Evolutionary conservation across 2,797 vertebrate genomes (phyloP).

Genomic region (Oophaga sylvatica): DNA sequence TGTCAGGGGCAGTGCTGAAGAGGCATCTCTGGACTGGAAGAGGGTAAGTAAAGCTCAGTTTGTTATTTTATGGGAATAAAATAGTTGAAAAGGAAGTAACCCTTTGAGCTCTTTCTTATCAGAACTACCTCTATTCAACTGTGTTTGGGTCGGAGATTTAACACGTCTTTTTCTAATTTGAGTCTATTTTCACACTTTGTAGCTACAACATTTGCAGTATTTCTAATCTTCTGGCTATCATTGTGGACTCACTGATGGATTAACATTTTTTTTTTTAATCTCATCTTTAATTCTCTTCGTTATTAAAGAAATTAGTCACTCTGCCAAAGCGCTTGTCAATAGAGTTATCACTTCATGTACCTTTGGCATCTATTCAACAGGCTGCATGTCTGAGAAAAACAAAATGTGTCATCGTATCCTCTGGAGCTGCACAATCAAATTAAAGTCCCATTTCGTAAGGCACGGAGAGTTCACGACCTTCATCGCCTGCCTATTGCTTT

Average conservation of each 20-base stretch:
- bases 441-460: slow-evolving; percentile 40
- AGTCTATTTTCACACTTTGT: slow-evolving; percentile 6
- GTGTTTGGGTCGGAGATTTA: neutral
- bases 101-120: too few relatives aligned
- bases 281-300: slow-evolving; percentile 34
- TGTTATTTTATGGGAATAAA: too few relatives aligned
- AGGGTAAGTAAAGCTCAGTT: too few relatives aligned
- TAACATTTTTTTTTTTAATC: slow-evolving; percentile 42
- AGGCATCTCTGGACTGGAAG: too few relatives aligned
- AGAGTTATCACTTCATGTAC: slow-evolving; percentile 34
- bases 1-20: too few relatives aligned
- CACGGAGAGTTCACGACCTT: slow-evolving; percentile 46
- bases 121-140: too few relatives aligned
- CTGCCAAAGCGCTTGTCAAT: slow-evolving; percentile 59
- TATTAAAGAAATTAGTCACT: slow-evolving; percentile 61
- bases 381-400: slow-evolving; percentile 25
- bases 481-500: slow-evolving; percentile 37
- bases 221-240: neutral
- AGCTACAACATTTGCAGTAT: neutral
- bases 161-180: neutral
- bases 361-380: slow-evolving; percentile 40
- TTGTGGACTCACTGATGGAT: slow-evolving; percentile 20
- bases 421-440: slow-evolving; percentile 43
- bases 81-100: too few relatives aligned
- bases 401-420: slow-evolving; percentile 44